Conservation (phyloP, 2,888 invertebrate species). For the Lymantria monacha region DNA sequence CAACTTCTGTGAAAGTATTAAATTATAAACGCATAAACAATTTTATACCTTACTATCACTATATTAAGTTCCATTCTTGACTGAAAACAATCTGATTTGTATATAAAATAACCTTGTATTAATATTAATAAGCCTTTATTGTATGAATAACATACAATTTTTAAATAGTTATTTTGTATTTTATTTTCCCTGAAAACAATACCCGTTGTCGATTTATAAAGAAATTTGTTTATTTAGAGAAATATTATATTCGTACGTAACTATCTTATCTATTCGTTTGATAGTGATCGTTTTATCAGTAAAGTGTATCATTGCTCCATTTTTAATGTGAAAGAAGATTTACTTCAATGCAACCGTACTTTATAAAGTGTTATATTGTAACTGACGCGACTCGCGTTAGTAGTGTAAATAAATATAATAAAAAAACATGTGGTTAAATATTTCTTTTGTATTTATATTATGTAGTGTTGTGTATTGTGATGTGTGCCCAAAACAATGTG, state of each 20-base stretch:
- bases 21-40: slow-evolving; percentile 9
- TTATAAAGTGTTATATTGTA: slow-evolving; percentile 27
- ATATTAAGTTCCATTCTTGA: slow-evolving; percentile 12
- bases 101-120: slow-evolving; percentile 20
- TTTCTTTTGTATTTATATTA: slow-evolving; percentile 35
- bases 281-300: slow-evolving; percentile 62
- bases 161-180: slow-evolving; percentile 7
- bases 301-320: slow-evolving; percentile 60
- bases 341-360: slow-evolving; percentile 40
- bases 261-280: slow-evolving; percentile 63
- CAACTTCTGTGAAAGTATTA: slow-evolving; percentile 7
- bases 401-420: slow-evolving; percentile 12
- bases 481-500: slow-evolving; percentile 79
- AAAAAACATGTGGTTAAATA: slow-evolving; percentile 57
- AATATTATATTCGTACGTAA: slow-evolving; percentile 32
- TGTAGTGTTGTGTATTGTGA: slow-evolving; percentile 38
- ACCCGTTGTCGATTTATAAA: slow-evolving; percentile 8
- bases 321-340: slow-evolving; percentile 46
- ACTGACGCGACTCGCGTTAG: slow-evolving; percentile 52
- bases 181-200: slow-evolving; percentile 17
- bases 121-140: slow-evolving; percentile 23
- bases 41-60: slow-evolving; percentile 16
- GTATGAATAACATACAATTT: slow-evolving; percentile 20
- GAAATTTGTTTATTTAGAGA: slow-evolving; percentile 20
- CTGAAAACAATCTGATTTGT: slow-evolving; percentile 5